Evolutionary conservation across 1,140 invertebrate species (phyloP).

Genomic region (Aphelinus certus): DNA sequence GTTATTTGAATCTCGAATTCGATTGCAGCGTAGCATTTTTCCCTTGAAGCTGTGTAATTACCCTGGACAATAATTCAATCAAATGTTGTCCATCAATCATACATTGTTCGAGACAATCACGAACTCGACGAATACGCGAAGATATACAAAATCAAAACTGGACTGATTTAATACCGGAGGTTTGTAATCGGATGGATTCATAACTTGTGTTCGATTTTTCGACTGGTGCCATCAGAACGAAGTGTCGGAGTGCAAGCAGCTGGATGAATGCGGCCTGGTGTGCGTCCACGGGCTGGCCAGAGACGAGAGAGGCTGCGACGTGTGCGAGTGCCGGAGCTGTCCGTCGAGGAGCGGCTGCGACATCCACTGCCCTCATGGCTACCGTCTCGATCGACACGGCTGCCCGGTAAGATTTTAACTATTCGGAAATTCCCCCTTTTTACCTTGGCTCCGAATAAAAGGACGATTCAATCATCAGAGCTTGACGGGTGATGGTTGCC

Average conservation of each 20-base stretch:
- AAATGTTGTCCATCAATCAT: too few species aligned
- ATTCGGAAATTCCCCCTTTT: too few species aligned
- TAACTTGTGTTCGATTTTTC: too few species aligned
- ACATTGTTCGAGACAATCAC: background rate
- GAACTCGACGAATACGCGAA: background rate
- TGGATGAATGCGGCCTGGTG: conserved; percentile 47
- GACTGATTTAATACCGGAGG: background rate
- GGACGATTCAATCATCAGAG: too few species aligned
- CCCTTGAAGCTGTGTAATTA: too few species aligned
- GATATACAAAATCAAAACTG: background rate
- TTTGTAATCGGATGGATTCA: background rate
- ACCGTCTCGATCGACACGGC: conserved; percentile 54
- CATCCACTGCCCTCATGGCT: conserved; percentile 53
- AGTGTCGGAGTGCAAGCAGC: background rate
- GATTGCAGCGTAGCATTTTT: too few species aligned
- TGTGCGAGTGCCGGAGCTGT: conserved; percentile 57
- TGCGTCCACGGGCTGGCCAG: conserved; percentile 47
- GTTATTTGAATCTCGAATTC: too few species aligned
- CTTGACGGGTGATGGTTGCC: too few species aligned
- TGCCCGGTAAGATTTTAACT: conserved; percentile 50
- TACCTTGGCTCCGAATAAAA: too few species aligned
- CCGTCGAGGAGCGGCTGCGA: conserved; percentile 48
- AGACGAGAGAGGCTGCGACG: conserved; percentile 58
- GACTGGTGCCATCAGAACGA: too few species aligned
- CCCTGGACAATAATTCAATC: too few species aligned